Conservation (phyloP, 1,140 invertebrate genomes). For the Pseudachorutes palmiensis region DNA sequence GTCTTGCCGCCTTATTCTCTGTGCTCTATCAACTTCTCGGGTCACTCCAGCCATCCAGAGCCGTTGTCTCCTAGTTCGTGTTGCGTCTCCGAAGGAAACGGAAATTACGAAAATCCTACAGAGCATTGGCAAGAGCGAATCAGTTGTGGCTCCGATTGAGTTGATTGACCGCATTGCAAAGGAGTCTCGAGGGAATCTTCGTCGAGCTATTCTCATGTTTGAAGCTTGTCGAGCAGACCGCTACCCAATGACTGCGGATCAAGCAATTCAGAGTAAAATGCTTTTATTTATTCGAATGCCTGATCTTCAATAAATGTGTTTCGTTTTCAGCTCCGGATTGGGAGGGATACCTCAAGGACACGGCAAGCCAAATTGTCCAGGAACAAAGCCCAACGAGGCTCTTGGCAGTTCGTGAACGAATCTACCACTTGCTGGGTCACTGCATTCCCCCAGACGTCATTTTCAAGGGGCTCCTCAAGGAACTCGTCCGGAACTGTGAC, state of each 20-base stretch:
- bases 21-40: slow-evolving; percentile 86
- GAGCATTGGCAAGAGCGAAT: slow-evolving; percentile 75
- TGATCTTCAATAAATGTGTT: slow-evolving; percentile 32
- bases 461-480: slow-evolving; percentile 77
- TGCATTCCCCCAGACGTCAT: slow-evolving; percentile 90
- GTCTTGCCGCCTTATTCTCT: slow-evolving; percentile 90
- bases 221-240: slow-evolving; percentile 90
- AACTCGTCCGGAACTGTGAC: slow-evolving; percentile 82
- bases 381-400: slow-evolving; percentile 81
- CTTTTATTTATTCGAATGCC: neutral
- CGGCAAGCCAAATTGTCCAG: slow-evolving; percentile 74
- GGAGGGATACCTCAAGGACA: slow-evolving; percentile 79
- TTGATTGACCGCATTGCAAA: slow-evolving; percentile 70
- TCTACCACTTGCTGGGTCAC: slow-evolving; percentile 91
- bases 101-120: slow-evolving; percentile 68
- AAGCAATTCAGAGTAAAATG: slow-evolving; percentile 18
- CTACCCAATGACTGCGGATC: slow-evolving; percentile 44
- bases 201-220: slow-evolving; percentile 84
- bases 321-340: slow-evolving; percentile 69
- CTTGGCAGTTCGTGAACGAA: slow-evolving; percentile 69
- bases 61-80: slow-evolving; percentile 81
- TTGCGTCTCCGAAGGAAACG: slow-evolving; percentile 71
- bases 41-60: slow-evolving; percentile 93
- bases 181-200: slow-evolving; percentile 79
- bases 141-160: slow-evolving; percentile 64